Evolutionary conservation across 92 coral and sea anemone genomes (phyloP).

Genomic region (Parazoanthus darwini): DNA sequence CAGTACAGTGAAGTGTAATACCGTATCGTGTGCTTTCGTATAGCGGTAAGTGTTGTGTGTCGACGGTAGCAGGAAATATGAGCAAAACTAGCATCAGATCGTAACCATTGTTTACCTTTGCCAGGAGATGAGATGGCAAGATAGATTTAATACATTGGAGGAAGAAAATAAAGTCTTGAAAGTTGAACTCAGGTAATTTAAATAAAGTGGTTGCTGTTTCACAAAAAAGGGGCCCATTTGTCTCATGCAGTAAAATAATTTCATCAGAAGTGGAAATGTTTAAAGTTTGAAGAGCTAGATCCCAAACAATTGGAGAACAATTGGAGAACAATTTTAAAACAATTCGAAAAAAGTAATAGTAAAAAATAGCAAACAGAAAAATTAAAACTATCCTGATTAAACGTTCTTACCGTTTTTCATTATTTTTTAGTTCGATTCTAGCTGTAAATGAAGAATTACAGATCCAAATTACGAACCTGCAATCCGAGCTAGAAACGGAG

Average conservation of each 20-base stretch:
- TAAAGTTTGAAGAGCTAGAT: too few species aligned
- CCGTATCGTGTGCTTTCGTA: background rate
- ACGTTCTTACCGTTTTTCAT: background rate
- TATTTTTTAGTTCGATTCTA: slow-evolving; percentile 1
- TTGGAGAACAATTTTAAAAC: too few species aligned
- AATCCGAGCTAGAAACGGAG: slow-evolving; percentile 31
- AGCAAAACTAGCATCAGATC: too few species aligned
- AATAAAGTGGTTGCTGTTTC: background rate
- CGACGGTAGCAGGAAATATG: background rate
- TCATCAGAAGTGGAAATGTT: too few species aligned
- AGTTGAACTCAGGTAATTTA: slow-evolving; percentile 61
- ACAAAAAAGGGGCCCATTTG: too few species aligned
- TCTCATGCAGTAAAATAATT: too few species aligned
- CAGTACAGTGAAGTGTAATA: background rate
- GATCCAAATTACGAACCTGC: slow-evolving; percentile 32
- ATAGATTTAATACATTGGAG: slow-evolving; percentile 42
- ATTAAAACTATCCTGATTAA: background rate
- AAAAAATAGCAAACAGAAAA: background rate
- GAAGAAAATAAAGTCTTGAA: slow-evolving; percentile 65
- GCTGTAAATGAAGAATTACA: slow-evolving; percentile 39
- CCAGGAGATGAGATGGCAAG: slow-evolving; percentile 41
- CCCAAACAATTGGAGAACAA: too few species aligned
- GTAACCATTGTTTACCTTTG: background rate
- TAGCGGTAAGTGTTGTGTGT: background rate
- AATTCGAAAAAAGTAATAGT: too few species aligned